Evolutionary conservation across 2,888 invertebrate species (phyloP).

Genomic region (Folsomia candida): DNA sequence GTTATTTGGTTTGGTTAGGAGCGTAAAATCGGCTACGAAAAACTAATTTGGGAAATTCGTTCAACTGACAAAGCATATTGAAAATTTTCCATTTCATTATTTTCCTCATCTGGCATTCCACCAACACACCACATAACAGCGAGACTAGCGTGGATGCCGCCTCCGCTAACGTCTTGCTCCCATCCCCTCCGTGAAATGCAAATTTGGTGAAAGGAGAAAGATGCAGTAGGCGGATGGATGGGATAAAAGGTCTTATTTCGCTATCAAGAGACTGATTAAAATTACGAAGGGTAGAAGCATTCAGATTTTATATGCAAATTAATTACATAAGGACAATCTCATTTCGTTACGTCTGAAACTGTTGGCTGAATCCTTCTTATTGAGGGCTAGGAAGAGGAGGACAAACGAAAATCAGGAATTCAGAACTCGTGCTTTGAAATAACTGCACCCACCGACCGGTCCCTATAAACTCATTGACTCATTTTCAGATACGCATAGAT

Average conservation of each 20-base stretch:
- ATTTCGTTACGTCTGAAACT: not conserved
- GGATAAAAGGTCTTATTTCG: not conserved
- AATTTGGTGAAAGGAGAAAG: not conserved
- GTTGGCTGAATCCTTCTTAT: no score
- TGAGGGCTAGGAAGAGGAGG: no score
- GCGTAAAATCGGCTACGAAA: slow-evolving; percentile 19
- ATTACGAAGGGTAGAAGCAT: not conserved
- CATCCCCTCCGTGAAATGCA: not conserved
- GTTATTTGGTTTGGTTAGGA: not conserved
- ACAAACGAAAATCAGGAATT: not conserved
- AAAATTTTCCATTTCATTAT: slow-evolving; percentile 3
- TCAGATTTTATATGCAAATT: not conserved
- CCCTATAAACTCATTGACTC: not conserved
- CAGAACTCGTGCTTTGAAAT: not conserved
- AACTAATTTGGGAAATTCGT: slow-evolving; percentile 31
- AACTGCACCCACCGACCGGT: not conserved
- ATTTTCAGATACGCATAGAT: no score
- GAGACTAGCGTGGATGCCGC: no score
- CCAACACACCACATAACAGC: not conserved
- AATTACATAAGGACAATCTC: not conserved
- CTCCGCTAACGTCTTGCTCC: no score
- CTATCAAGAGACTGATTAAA: not conserved
- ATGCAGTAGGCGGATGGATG: not conserved
- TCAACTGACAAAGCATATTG: slow-evolving; percentile 14
- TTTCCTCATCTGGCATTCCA: not conserved